Evolutionary conservation across 1,140 invertebrate genomes (phyloP), one percentile per base, ranked within the genome.

Genomic region (Oedothorax gibbosus): DNA sequence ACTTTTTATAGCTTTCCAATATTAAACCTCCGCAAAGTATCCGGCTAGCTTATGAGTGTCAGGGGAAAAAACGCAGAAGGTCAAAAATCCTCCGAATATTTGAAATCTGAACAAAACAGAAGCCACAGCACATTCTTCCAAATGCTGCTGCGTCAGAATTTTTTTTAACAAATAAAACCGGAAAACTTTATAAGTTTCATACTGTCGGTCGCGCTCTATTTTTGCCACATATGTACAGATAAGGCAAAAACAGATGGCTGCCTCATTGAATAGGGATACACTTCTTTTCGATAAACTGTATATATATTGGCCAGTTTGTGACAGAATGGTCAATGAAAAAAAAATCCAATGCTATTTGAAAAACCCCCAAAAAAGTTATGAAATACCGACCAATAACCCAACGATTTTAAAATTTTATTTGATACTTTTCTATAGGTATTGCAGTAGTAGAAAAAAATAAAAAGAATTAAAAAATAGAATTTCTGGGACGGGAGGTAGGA

Each of bases 271-370:
- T 84, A 75, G 53, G 81, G 81, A 84, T 75, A 65, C 57, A 83
- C 54, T 49, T 65, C 68, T 20, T 65, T n/a, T 51, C 68, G 68
- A 35, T 12, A 82, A 69, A 81, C 69, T 82, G 80, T 82, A 84
- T 82, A 84, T 84, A 84, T 84, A 84, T 84, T 84, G 71, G 60
- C 54, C 81, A 49, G 81, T 84, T 76, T 82, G 69, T 84, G 81
- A 75, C 69, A 56, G 62, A 84, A 57, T 68, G 60, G 60, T 71
- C 81, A 84, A 76, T 76, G 68, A 66, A 54, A 66, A 79, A 75
- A 75, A 75, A 53, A 71, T 54, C 69, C 54, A 51, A n/a, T 10
- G 50, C 69, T 12, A 10, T 69, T 71, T 12, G n/a, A 71, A 71
- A 51, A 18, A 71, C 54, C 51, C 20, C 54, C 7, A n/a, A 66